Evolutionary conservation across 2,113 vertebrate genomes (phyloP).

Genomic region (Antennarius striatus): DNA sequence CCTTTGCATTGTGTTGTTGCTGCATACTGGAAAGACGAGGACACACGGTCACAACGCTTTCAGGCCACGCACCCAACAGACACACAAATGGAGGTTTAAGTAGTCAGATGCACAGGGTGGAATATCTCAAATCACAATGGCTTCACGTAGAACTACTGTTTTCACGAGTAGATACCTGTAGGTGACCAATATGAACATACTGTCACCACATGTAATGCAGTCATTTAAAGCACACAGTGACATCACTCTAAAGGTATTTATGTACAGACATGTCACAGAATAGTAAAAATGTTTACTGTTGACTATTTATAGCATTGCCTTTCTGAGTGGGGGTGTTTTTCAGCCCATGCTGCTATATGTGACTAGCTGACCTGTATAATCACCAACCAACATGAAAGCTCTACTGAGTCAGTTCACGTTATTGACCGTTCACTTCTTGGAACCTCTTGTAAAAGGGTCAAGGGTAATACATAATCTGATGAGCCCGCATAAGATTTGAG

Average conservation of each 20-base stretch:
- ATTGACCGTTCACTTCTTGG: conserved; percentile 57
- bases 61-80: conserved; percentile 34
- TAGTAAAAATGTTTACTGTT: conserved; percentile 57
- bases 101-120: not conserved
- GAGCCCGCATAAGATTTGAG: conserved; percentile 33
- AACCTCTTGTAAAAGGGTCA: conserved; percentile 58
- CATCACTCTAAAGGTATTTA: conserved; percentile 54
- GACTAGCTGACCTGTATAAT: conserved; percentile 63
- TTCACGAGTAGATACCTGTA: too few relatives aligned
- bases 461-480: conserved; percentile 35
- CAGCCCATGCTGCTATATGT: conserved; percentile 19
- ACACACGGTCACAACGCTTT: conserved; percentile 42
- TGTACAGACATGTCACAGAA: conserved; percentile 45
- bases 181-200: not conserved
- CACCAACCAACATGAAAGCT: conserved; percentile 32
- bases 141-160: too few relatives aligned
- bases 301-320: conserved; percentile 59
- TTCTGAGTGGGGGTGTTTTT: conserved; percentile 29
- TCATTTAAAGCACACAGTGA: conserved; percentile 40
- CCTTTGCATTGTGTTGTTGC: conserved; percentile 71
- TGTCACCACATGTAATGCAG: not conserved
- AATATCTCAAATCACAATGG: not conserved
- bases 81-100: conserved; percentile 18
- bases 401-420: conserved; percentile 35
- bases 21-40: conserved; percentile 53